Evolutionary conservation across 2,797 vertebrate genomes (phyloP).

Genomic region (Carcharodon carcharias): DNA sequence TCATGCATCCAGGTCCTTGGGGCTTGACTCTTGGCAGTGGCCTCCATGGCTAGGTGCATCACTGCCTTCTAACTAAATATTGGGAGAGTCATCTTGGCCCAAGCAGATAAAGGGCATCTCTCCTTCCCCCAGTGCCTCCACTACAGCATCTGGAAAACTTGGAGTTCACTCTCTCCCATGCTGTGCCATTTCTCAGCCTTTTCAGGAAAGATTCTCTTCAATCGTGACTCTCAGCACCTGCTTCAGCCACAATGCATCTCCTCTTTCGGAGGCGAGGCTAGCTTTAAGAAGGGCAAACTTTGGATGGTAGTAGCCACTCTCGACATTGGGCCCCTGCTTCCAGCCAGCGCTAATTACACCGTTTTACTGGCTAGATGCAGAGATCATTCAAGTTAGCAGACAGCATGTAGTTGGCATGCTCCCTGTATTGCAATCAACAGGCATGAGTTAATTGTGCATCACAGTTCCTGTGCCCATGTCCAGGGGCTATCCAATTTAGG

Average conservation of each 20-base stretch:
- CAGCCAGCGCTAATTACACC: not conserved
- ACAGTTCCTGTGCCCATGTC: not conserved
- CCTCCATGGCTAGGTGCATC: too few relatives aligned
- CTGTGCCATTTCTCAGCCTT: not conserved
- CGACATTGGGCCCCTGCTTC: not conserved
- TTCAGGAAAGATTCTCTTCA: not conserved
- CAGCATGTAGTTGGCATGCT: not conserved
- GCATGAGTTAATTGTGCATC: not conserved
- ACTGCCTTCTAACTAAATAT: not conserved
- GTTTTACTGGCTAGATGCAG: not conserved
- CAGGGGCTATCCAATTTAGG: not conserved
- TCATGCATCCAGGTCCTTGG: not conserved
- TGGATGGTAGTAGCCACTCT: not conserved
- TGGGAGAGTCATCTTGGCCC: not conserved
- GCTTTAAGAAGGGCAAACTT: not conserved
- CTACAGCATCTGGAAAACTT: not conserved
- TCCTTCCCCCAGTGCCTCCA: not conserved
- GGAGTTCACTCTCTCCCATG: not conserved
- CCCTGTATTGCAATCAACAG: not conserved
- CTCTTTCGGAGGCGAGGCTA: not conserved
- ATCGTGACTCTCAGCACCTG: not conserved
- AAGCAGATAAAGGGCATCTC: not conserved
- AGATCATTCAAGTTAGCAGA: not conserved
- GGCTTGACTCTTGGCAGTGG: not conserved
- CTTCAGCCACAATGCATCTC: not conserved